A percentile compares a stretch with the other conserved stretches of the same genome.
phyloP scores from a whole-genome alignment of 2,113 vertebrate species.

The Trogon melanurus region DNA sequence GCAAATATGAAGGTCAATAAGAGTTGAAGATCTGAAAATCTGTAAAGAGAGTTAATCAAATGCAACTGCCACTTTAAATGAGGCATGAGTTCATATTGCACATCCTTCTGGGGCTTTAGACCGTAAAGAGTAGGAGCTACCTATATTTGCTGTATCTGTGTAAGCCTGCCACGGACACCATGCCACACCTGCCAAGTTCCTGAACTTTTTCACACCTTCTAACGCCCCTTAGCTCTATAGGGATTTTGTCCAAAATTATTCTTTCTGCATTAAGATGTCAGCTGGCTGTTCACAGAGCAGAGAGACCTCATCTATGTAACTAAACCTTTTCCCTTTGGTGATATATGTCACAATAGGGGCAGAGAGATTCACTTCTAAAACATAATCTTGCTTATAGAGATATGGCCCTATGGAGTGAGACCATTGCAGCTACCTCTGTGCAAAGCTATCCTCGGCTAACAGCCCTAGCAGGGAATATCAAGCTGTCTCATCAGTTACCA shows the following conservation, averaged over 20 bases:
- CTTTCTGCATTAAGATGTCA: not conserved
- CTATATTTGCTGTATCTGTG: not conserved
- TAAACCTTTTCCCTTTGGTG: not conserved
- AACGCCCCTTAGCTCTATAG: not conserved
- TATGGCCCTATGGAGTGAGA: not conserved
- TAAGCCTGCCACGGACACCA: not conserved
- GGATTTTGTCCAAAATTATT: not conserved
- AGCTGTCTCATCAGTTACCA: not conserved
- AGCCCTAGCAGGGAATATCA: not conserved
- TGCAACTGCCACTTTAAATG: not conserved
- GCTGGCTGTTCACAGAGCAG: not conserved
- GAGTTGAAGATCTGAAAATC: not conserved
- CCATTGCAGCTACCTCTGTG: not conserved
- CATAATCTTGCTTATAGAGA: not conserved
- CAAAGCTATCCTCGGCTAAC: not conserved
- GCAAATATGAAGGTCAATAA: not conserved
- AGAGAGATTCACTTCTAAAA: not conserved
- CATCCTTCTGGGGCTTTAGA: not conserved
- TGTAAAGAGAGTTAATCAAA: not conserved
- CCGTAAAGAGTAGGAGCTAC: not conserved
- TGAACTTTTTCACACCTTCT: not conserved
- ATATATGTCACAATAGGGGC: not conserved
- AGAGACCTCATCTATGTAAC: not conserved
- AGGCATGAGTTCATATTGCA: not conserved
- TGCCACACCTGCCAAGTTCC: not conserved